These are phyloP conservation scores for Nyleta sp. DNA, from an alignment of 2,888 invertebrate genomes.

Conservation along the genomic window DNA sequence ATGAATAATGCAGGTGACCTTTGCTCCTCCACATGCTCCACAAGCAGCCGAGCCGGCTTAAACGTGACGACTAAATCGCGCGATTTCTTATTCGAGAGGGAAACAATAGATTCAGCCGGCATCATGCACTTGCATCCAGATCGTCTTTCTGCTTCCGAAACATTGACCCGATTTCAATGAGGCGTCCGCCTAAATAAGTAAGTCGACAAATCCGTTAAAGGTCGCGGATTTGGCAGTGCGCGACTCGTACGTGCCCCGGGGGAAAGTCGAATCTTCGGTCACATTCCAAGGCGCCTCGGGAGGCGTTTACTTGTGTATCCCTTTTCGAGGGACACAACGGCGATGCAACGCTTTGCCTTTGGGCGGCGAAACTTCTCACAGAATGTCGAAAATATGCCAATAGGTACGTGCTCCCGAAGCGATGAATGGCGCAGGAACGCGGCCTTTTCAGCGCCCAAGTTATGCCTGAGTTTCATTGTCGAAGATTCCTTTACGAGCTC, in stretches of 20 bases:
- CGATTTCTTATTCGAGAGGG: constrained; percentile 4
- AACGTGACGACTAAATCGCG: constrained; percentile 17
- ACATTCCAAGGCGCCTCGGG: constrained; percentile 14
- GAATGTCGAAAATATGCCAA: constrained; percentile 41
- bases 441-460: constrained; percentile 44
- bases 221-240: not conserved
- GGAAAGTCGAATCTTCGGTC: not conserved
- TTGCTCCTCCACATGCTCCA: not conserved
- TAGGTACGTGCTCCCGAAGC: constrained; percentile 32
- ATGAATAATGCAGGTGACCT: constrained; percentile 36
- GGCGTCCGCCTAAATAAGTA: not conserved
- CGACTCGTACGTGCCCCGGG: not conserved
- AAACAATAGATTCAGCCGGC: constrained; percentile 9
- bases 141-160: constrained; percentile 4
- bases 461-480: constrained; percentile 56
- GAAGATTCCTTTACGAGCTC: constrained; percentile 48
- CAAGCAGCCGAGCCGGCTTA: not conserved
- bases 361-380: constrained; percentile 22
- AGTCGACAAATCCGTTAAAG: not conserved
- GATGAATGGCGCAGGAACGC: constrained; percentile 38
- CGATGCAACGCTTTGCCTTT: constrained; percentile 15
- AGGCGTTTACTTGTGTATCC: constrained; percentile 14
- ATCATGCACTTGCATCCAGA: constrained; percentile 5
- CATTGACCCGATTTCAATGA: not conserved
- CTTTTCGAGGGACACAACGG: constrained; percentile 9